phyloP scores from a whole-genome alignment of 2,888 invertebrate genomes.

The Ichneumoninae sp. region DNA sequence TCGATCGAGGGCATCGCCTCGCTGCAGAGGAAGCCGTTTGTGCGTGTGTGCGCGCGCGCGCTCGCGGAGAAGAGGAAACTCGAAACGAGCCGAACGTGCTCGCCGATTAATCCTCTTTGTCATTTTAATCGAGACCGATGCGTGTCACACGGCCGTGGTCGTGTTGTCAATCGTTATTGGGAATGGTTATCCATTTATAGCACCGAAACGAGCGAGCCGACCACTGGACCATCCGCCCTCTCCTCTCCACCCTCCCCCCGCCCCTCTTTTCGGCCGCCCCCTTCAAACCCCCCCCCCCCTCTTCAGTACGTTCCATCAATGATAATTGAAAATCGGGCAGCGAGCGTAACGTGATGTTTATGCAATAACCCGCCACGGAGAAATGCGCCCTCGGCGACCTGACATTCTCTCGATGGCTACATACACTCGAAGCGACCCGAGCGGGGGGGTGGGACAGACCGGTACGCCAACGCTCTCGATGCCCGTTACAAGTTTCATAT shows the following conservation, averaged over 20 bases:
- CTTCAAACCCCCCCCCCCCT: slow-evolving; percentile 11
- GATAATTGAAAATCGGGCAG: slow-evolving; percentile 78
- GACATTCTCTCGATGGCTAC: slow-evolving; percentile 37
- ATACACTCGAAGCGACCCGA: slow-evolving; percentile 8
- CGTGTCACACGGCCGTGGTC: slow-evolving; percentile 73
- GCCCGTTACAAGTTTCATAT: slow-evolving; percentile 37
- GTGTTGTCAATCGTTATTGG: slow-evolving; percentile 78
- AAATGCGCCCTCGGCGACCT: slow-evolving; percentile 13
- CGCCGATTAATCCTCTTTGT: slow-evolving; percentile 76
- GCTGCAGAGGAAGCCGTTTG: background rate
- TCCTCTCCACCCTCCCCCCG: slow-evolving; percentile 4
- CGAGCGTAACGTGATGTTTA: slow-evolving; percentile 76
- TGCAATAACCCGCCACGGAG: slow-evolving; percentile 71
- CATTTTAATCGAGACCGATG: slow-evolving; percentile 75
- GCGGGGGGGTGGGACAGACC: background rate
- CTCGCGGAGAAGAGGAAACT: slow-evolving; percentile 37
- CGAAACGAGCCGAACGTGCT: slow-evolving; percentile 57
- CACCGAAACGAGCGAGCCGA: slow-evolving; percentile 61
- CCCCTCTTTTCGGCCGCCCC: background rate
- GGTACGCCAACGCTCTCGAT: slow-evolving; percentile 9
- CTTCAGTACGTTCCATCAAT: slow-evolving; percentile 65
- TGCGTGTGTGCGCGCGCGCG: background rate
- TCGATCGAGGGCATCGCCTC: slow-evolving; percentile 21
- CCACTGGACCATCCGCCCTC: slow-evolving; percentile 26
- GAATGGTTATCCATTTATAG: slow-evolving; percentile 79